phyloP scores from a whole-genome alignment of 2,888 invertebrate genomes.

The Oxytorus armatus region DNA sequence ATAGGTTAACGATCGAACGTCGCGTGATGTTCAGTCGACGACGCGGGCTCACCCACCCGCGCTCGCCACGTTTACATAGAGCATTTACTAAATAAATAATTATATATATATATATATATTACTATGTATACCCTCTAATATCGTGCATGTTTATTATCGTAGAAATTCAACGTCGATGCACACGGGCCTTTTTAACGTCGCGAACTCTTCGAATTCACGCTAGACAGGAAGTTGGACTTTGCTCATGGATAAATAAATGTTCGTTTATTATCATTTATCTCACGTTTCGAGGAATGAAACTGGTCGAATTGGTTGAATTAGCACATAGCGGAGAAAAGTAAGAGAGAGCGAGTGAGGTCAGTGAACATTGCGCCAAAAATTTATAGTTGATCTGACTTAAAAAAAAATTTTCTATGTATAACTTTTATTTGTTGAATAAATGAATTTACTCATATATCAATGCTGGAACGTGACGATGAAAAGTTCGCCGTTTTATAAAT shows the following conservation, averaged over 20 bases:
- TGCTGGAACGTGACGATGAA: neutral
- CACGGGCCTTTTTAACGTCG: constrained; percentile 8
- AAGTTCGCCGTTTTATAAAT: neutral
- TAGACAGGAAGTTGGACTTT: constrained; percentile 35
- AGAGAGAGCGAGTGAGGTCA: neutral
- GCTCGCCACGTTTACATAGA: too few relatives aligned
- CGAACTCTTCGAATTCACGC: constrained; percentile 6
- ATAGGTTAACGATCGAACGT: constrained; percentile 75
- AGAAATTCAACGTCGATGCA: constrained; percentile 58
- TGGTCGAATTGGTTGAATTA: constrained; percentile 19
- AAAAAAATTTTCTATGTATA: too few relatives aligned
- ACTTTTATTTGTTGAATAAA: neutral
- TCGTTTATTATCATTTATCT: constrained; percentile 61
- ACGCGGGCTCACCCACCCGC: constrained; percentile 34
- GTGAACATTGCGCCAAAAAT: neutral
- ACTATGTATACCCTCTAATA: too few relatives aligned
- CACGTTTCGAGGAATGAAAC: constrained; percentile 50
- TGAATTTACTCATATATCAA: neutral
- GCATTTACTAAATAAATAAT: too few relatives aligned
- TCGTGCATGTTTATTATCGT: constrained; percentile 60
- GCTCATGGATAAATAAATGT: constrained; percentile 58
- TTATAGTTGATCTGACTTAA: constrained; percentile 2
- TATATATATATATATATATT: too few relatives aligned
- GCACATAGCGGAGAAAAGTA: neutral
- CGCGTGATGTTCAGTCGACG: constrained; percentile 52